Percentiles rank a stretch among this genome's conserved stretches.
These are phyloP conservation scores for Nestor notabilis DNA, from an alignment of 2,113 vertebrate genomes.

Conservation along the genomic window DNA sequence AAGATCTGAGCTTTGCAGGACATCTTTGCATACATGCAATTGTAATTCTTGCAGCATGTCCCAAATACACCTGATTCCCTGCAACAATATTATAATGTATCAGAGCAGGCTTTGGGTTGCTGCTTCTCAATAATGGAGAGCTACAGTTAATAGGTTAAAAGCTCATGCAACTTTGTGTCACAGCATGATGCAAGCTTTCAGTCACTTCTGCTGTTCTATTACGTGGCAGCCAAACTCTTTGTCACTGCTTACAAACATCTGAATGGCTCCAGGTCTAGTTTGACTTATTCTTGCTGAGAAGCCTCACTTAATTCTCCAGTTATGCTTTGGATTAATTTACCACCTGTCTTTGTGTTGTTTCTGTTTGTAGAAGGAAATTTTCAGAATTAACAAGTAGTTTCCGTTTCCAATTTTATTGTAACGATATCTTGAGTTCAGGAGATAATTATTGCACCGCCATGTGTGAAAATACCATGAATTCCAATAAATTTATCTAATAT, in stretches of 20 bases:
- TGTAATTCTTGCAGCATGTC: not conserved
- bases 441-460: not conserved
- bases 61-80: not conserved
- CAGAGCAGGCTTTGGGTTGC: not conserved
- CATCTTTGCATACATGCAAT: accelerated
- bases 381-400: conserved; percentile 14
- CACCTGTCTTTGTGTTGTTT: not conserved
- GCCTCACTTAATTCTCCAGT: not conserved
- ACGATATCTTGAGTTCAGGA: not conserved
- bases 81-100: too few species aligned
- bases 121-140: accelerated
- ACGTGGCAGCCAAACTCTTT: not conserved
- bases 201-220: not conserved
- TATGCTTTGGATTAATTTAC: not conserved
- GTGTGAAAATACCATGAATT: not conserved
- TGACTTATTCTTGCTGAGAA: not conserved
- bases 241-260: not conserved
- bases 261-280: not conserved
- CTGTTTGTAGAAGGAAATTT: conserved; percentile 1
- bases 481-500: not conserved
- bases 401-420: not conserved
- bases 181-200: not conserved
- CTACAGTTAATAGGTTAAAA: not conserved
- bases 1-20: not conserved
- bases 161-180: not conserved